phyloP scores from a whole-genome alignment of 2,888 invertebrate genomes.

The Eugnorisma glareosa region DNA sequence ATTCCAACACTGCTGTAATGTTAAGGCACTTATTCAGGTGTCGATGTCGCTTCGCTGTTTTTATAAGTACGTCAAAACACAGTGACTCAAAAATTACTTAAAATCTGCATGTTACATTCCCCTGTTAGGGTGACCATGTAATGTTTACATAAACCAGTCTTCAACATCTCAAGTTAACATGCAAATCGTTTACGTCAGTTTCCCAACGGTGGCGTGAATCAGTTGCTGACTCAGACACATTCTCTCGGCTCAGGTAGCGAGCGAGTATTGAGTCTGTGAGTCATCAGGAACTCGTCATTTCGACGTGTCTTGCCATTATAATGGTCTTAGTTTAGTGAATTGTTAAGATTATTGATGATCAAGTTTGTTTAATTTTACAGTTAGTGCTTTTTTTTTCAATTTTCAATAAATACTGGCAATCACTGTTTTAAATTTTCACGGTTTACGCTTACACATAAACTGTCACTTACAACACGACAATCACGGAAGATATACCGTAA shows the following conservation, averaged over 20 bases:
- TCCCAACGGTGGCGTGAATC: conserved; percentile 59
- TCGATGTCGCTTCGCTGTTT: background rate
- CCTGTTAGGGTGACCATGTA: background rate
- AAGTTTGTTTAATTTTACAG: background rate
- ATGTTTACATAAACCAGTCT: conserved; percentile 34
- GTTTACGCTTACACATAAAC: no score
- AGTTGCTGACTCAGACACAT: conserved; percentile 72
- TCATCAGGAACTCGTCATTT: conserved; percentile 45
- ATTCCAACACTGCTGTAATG: background rate
- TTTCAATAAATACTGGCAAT: no score
- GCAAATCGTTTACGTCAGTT: conserved; percentile 52
- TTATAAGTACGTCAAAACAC: background rate
- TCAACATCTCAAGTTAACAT: conserved; percentile 43
- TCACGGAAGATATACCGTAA: no score
- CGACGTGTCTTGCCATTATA: conserved; percentile 25
- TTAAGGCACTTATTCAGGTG: background rate
- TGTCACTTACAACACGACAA: no score
- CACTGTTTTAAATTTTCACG: no score
- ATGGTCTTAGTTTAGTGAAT: conserved; percentile 14
- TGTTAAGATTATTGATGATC: conserved; percentile 6
- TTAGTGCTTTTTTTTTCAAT: background rate
- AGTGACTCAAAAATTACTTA: background rate
- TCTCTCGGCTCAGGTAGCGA: conserved; percentile 71
- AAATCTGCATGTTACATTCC: background rate
- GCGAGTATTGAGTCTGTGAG: conserved; percentile 48